Evolutionary conservation across 1,140 invertebrate genomes (phyloP).

Genomic region (Tetranychus cinnabarinus): DNA sequence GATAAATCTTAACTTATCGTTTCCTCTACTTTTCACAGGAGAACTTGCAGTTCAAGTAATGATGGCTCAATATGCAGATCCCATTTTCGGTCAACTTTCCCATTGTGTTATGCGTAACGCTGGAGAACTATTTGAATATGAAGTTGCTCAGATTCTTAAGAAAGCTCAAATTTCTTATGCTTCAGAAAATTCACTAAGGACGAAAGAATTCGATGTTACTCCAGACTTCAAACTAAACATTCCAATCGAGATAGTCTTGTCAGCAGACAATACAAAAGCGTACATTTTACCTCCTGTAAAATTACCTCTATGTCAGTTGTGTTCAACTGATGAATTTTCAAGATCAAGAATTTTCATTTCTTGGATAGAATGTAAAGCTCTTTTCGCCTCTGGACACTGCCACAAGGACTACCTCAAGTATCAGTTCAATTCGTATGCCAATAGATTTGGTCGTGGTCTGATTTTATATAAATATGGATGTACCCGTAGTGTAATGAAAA

Average conservation of each 20-base stretch:
- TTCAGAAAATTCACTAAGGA: background rate
- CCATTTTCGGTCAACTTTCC: constrained; percentile 1
- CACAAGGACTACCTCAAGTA: constrained; percentile 4
- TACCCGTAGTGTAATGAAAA: background rate
- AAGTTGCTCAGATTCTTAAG: background rate
- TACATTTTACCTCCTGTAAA: background rate
- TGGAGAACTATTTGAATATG: background rate
- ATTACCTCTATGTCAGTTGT: no score
- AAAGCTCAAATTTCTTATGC: background rate
- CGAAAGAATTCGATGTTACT: constrained; percentile 3
- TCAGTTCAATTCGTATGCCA: constrained; percentile 3
- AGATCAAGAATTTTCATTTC: background rate
- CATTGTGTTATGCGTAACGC: background rate
- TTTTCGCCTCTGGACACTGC: constrained; percentile 3
- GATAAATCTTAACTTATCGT: no score
- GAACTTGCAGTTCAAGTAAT: constrained; percentile 2
- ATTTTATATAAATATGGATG: constrained; percentile 2
- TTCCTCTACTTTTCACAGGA: no score
- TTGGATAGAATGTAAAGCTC: constrained; percentile 9
- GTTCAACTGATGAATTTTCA: background rate
- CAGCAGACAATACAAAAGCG: background rate
- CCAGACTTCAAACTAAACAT: constrained; percentile 7
- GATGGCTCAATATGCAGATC: background rate
- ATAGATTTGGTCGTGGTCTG: constrained; percentile 7
- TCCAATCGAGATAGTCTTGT: background rate